phyloP scores from a whole-genome alignment of 2,797 vertebrate genomes.

The Australoheros facetus region DNA sequence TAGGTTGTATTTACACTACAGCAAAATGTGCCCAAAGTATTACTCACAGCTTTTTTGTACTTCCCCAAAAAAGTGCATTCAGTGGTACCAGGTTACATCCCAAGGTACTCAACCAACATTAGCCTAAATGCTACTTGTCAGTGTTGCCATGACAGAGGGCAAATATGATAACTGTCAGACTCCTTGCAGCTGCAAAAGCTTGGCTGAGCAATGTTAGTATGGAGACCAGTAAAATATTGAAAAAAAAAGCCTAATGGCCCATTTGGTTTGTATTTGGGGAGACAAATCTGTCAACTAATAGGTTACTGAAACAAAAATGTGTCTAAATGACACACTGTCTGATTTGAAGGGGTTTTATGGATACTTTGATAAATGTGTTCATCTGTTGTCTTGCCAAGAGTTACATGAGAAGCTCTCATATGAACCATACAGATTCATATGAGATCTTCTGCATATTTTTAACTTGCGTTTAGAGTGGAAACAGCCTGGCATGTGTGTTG shows the following conservation, averaged over 20 bases:
- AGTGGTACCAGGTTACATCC: slow-evolving; percentile 6
- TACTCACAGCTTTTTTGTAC: not conserved
- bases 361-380: not conserved
- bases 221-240: slow-evolving; percentile 35
- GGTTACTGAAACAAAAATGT: slow-evolving; percentile 35
- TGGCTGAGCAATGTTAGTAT: slow-evolving; percentile 23
- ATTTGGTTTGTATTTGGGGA: slow-evolving; percentile 48
- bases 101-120: slow-evolving; percentile 6
- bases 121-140: not conserved
- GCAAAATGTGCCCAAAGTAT: not conserved
- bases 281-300: slow-evolving; percentile 7
- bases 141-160: slow-evolving; percentile 47
- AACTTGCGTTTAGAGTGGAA: not conserved
- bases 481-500: not conserved
- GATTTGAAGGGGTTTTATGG: not conserved
- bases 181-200: slow-evolving; percentile 18
- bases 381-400: not conserved
- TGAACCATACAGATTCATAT: too few species aligned
- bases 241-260: slow-evolving; percentile 14
- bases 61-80: not conserved
- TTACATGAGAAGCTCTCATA: not conserved
- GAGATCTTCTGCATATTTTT: not conserved
- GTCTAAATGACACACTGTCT: slow-evolving; percentile 10
- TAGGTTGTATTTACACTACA: not conserved
- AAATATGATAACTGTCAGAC: slow-evolving; percentile 48